Evolutionary conservation across 2,888 invertebrate genomes (phyloP).

Genomic region (Habroteleia sp.): DNA sequence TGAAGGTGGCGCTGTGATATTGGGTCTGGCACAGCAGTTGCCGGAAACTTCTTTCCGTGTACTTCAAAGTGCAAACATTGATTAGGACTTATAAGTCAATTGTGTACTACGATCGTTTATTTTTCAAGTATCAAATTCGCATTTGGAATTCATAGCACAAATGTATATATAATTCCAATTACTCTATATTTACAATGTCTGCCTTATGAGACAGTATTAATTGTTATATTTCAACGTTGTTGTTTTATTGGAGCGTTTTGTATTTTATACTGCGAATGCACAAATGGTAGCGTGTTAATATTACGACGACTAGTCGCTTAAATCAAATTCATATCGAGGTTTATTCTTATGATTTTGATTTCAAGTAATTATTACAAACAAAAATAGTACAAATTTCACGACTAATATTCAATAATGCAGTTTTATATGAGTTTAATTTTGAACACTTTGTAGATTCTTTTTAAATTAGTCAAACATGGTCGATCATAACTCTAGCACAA

Average conservation of each 20-base stretch:
- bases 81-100: background rate
- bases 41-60: no score
- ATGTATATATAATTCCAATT: slow-evolving; percentile 52
- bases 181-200: slow-evolving; percentile 34
- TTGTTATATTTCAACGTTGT: slow-evolving; percentile 60
- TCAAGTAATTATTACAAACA: background rate
- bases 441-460: no score
- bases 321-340: slow-evolving; percentile 35
- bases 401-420: background rate
- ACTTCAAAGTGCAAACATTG: no score
- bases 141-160: slow-evolving; percentile 45
- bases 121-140: background rate
- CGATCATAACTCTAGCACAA: no score
- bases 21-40: no score
- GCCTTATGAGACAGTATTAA: slow-evolving; percentile 50
- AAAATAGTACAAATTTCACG: slow-evolving; percentile 2
- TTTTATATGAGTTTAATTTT: no score
- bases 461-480: no score
- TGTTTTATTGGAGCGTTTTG: slow-evolving; percentile 55
- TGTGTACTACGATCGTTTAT: background rate
- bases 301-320: slow-evolving; percentile 49
- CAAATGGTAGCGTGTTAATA: slow-evolving; percentile 26
- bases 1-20: no score
- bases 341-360: slow-evolving; percentile 3
- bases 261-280: slow-evolving; percentile 49